Base-by-base conservation (phyloP, 2,797 vertebrate genomes). In the Otus scops region DNA sequence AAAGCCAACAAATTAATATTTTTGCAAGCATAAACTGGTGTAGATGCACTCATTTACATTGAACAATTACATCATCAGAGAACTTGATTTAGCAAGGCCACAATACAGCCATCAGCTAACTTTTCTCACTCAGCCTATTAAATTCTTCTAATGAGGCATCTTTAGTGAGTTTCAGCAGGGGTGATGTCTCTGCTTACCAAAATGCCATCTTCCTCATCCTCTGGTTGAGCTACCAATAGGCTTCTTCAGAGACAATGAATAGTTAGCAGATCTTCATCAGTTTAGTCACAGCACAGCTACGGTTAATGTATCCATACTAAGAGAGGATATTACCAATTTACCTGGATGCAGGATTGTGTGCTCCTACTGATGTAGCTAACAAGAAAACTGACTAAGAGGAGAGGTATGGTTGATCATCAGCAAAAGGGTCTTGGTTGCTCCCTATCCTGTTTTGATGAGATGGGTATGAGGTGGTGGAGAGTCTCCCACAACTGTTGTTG, bases 51-150 rank as follows among this genome's bases (percentile, higher is more conserved):
- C 26, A 73, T 87, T 82, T 88, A 76, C 67, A 78, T 70, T 18
- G 22, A 83, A 63, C 30, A 89, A 41, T 85, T 88, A 61, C 88
- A 85, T 83, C 78, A 83, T 24, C 61, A 43, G 43, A 67, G 57
- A 91, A 86, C 70, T 7, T 85, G 70, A 57, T 88, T 85, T 92
- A 93, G 47, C 73, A 83, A 87, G 80, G 59, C 91, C 95, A 94
- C 54, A 77, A n/a, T 56, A 76, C 9, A 94, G 65, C 57, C 73
- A 65, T 60, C 68, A 68, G 30, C n/a, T 60, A 73, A 92, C 74
- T 93, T 95, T 85, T 96, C 75, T 92, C 83, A 68, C 70, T 88
- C 85, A 93, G 92, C 92, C 92, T 90, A 91, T 73, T 88, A 93
- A 88, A 89, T 92, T 95, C 67, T 89, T 96, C 67, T 63, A 77